phyloP scores from a whole-genome alignment of 1,140 invertebrate genomes.

The Bombus difficillimus region DNA sequence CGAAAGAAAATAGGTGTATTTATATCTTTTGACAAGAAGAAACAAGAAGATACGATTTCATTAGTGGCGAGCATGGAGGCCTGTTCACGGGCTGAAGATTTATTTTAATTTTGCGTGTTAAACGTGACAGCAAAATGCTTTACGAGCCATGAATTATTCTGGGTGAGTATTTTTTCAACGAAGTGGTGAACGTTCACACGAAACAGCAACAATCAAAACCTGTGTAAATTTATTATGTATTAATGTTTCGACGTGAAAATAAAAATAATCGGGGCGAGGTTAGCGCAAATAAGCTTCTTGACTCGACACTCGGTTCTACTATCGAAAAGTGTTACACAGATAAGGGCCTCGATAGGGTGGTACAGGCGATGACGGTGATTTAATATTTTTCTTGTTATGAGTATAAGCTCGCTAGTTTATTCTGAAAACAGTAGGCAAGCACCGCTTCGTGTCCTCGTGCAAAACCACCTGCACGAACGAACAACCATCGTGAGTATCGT shows the following conservation, averaged over 20 bases:
- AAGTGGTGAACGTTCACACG: neutral
- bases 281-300: constrained; percentile 33
- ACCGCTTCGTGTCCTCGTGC: constrained; percentile 55
- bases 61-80: neutral
- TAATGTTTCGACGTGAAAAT: constrained; percentile 25
- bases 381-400: constrained; percentile 81
- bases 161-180: constrained; percentile 12
- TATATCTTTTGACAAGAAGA: neutral
- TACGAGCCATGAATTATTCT: constrained; percentile 2
- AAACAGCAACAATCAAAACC: neutral
- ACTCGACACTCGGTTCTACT: constrained; percentile 2
- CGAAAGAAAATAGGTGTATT: constrained; percentile 30
- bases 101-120: constrained; percentile 5
- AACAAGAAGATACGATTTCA: neutral
- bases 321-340: constrained; percentile 44
- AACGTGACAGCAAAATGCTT: neutral
- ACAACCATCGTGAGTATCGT: constrained; percentile 34
- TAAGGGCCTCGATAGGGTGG: constrained; percentile 50
- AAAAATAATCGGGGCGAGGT: constrained; percentile 36
- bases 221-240: constrained; percentile 23
- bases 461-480: constrained; percentile 66
- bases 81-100: neutral
- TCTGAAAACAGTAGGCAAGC: constrained; percentile 77
- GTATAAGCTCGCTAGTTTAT: constrained; percentile 79
- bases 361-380: constrained; percentile 74